Conservation (phyloP, 1,140 invertebrate species). For the Rhyacophila brunnea region DNA sequence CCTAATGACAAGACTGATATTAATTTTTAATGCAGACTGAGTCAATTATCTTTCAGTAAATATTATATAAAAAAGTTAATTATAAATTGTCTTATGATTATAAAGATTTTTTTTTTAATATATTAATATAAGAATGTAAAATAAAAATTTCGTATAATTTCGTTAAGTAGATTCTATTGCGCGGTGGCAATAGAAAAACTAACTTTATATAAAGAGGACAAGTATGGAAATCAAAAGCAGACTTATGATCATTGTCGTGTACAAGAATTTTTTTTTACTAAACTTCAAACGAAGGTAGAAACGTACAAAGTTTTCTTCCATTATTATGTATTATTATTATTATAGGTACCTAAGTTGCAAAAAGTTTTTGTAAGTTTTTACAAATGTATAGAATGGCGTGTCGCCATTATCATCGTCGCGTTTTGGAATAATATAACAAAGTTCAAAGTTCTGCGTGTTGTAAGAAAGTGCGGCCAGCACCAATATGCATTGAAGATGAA, state of each 20-base stretch:
- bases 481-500: conserved; percentile 27
- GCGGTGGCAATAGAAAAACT: conserved; percentile 16
- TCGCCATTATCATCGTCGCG: background rate
- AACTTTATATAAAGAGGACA: conserved; percentile 5
- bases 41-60: conserved; percentile 31
- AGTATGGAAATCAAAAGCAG: conserved; percentile 19
- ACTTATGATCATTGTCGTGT: background rate
- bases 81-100: conserved; percentile 32
- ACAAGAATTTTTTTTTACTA: no score
- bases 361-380: background rate
- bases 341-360: no score
- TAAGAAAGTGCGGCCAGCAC: conserved; percentile 21
- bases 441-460: background rate
- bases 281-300: conserved; percentile 16
- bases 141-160: conserved; percentile 34
- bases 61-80: conserved; percentile 34
- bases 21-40: conserved; percentile 30
- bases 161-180: conserved; percentile 22
- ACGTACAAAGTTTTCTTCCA: conserved; percentile 10
- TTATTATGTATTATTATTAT: no score
- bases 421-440: no score
- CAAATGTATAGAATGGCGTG: background rate
- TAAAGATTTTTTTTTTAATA: conserved; percentile 28
- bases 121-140: conserved; percentile 34
- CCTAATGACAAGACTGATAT: conserved; percentile 35